Conservation (phyloP, 2,113 vertebrate species). For the Notarius lentiginosus region DNA sequence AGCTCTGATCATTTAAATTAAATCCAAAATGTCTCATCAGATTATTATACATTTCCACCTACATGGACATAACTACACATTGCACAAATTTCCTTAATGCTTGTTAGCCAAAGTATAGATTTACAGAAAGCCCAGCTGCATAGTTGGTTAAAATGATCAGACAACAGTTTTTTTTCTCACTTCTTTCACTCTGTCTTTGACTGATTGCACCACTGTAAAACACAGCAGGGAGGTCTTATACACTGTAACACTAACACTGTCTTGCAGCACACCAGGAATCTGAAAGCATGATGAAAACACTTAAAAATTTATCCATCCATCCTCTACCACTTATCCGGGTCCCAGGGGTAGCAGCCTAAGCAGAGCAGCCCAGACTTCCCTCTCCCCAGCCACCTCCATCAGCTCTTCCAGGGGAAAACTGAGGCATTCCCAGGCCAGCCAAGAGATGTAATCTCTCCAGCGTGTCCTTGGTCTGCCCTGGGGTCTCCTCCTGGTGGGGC, state of each 20-base stretch:
- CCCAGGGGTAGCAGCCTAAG: no score
- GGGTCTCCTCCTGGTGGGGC: no score
- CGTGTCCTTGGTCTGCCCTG: no score
- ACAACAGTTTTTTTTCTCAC: constrained; percentile 11
- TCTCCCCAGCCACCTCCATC: no score
- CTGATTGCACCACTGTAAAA: constrained; percentile 51
- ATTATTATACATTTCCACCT: constrained; percentile 58
- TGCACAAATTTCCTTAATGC: constrained; percentile 53
- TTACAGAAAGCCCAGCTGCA: constrained; percentile 48
- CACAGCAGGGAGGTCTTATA: background rate
- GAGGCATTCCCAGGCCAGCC: no score
- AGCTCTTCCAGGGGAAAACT: no score
- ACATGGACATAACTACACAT: constrained; percentile 42
- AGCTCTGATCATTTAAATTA: constrained; percentile 49
- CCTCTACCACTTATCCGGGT: no score
- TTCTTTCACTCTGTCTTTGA: constrained; percentile 45
- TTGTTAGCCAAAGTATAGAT: constrained; percentile 60
- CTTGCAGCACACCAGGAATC: constrained; percentile 12
- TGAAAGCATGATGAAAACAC: background rate
- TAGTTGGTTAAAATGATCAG: constrained; percentile 61
- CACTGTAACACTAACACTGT: background rate
- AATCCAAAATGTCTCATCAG: constrained; percentile 59
- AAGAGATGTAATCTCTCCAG: no score
- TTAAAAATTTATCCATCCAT: background rate
- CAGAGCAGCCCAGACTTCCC: no score